phyloP scores from a whole-genome alignment of 2,797 vertebrate species.

The Anomalospiza imberbis region DNA sequence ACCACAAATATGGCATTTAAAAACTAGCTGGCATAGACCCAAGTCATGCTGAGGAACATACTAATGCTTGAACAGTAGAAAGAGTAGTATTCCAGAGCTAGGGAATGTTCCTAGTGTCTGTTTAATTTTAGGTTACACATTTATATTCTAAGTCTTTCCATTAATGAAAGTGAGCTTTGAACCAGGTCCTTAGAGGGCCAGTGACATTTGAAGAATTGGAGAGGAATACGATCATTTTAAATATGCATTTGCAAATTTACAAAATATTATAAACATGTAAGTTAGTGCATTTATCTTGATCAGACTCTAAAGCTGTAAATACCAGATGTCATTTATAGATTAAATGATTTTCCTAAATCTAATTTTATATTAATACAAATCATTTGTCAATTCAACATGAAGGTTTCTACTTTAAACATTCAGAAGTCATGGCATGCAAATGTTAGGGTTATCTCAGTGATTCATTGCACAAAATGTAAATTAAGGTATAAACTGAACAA shows the following conservation, averaged over 20 bases:
- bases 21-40: neutral
- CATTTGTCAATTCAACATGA: constrained; percentile 48
- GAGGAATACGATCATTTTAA: constrained; percentile 50
- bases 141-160: neutral
- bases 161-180: constrained; percentile 15
- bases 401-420: constrained; percentile 41
- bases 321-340: constrained; percentile 52
- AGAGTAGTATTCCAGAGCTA: neutral
- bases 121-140: neutral
- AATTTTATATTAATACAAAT: constrained; percentile 55
- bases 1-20: neutral
- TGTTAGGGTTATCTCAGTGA: constrained; percentile 38
- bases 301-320: constrained; percentile 56
- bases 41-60: neutral
- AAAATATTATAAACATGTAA: constrained; percentile 55
- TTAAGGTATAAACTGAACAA: constrained; percentile 15
- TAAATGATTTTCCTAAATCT: constrained; percentile 56
- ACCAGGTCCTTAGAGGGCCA: neutral
- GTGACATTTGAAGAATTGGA: constrained; percentile 42
- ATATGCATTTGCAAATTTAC: constrained; percentile 60
- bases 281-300: constrained; percentile 51
- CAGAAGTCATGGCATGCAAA: constrained; percentile 44
- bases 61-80: neutral
- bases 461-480: constrained; percentile 45
- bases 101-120: neutral